Evolutionary conservation across 2,113 vertebrate genomes (phyloP).

Genomic region (Uropsilus gracilis): DNA sequence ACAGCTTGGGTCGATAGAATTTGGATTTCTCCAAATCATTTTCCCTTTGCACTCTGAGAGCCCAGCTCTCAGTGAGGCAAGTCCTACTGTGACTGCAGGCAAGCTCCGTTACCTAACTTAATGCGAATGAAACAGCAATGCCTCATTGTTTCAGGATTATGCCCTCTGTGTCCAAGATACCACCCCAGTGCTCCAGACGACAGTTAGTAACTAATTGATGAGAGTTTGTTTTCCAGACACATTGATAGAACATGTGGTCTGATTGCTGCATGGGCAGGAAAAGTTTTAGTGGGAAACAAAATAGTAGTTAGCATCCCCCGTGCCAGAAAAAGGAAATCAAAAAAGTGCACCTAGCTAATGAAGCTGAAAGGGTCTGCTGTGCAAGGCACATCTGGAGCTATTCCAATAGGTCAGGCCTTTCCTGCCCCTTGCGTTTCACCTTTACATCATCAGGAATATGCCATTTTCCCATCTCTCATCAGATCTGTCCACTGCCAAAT

Average conservation of each 20-base stretch:
- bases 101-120: background rate
- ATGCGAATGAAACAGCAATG: background rate
- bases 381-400: background rate
- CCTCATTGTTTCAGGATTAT: background rate
- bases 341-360: background rate
- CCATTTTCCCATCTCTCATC: background rate
- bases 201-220: constrained; percentile 68
- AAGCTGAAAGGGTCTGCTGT: background rate
- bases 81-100: background rate
- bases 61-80: background rate
- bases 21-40: constrained; percentile 70
- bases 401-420: background rate
- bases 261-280: background rate
- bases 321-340: background rate
- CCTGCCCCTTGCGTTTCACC: background rate
- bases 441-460: background rate
- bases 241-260: constrained; percentile 18
- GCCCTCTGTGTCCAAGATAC: background rate
- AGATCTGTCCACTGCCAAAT: background rate
- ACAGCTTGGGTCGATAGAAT: constrained; percentile 52
- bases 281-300: background rate
- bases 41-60: constrained; percentile 30
- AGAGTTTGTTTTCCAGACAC: constrained; percentile 47
- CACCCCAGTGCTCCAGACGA: background rate
- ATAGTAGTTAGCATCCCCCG: background rate